A percentile compares a stretch with the other conserved stretches of the same genome.
phyloP scores from a whole-genome alignment of 2,797 vertebrate genomes.

The Cryptoprocta ferox region DNA sequence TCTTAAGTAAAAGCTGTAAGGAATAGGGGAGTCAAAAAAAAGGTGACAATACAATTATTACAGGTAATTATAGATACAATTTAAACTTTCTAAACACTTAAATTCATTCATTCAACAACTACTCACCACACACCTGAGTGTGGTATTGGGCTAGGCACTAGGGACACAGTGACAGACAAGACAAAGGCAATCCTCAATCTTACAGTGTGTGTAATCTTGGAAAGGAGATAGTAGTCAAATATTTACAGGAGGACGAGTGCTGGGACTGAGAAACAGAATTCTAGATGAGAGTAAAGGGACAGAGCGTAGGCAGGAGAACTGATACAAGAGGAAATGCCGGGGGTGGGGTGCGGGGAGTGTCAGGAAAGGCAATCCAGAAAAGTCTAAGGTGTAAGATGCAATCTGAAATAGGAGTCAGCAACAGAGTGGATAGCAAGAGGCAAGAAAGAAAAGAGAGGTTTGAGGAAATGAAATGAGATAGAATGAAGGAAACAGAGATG shows the following conservation, averaged over 20 bases:
- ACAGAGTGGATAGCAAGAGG: neutral
- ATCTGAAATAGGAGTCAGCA: neutral
- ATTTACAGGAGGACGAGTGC: neutral
- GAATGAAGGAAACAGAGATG: neutral
- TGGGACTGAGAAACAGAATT: neutral
- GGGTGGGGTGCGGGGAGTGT: neutral
- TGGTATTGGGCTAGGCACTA: neutral
- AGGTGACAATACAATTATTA: neutral
- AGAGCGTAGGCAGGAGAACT: neutral
- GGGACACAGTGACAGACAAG: neutral
- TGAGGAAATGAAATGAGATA: neutral
- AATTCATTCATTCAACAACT: neutral
- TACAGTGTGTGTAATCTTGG: neutral
- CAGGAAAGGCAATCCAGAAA: neutral
- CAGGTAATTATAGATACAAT: neutral
- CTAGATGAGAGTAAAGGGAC: neutral
- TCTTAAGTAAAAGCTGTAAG: slow-evolving; percentile 8
- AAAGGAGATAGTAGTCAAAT: neutral
- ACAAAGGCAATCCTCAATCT: neutral
- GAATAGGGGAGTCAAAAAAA: neutral
- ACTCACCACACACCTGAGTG: neutral
- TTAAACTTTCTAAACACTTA: neutral
- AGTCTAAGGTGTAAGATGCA: neutral
- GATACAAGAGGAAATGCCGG: neutral
- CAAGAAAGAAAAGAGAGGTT: neutral